A percentile compares a stretch with the other conserved stretches of the same genome.
Evolutionary conservation across 2,797 vertebrate species (phyloP).

Genomic region (Pseudochaenichthys georgianus): DNA sequence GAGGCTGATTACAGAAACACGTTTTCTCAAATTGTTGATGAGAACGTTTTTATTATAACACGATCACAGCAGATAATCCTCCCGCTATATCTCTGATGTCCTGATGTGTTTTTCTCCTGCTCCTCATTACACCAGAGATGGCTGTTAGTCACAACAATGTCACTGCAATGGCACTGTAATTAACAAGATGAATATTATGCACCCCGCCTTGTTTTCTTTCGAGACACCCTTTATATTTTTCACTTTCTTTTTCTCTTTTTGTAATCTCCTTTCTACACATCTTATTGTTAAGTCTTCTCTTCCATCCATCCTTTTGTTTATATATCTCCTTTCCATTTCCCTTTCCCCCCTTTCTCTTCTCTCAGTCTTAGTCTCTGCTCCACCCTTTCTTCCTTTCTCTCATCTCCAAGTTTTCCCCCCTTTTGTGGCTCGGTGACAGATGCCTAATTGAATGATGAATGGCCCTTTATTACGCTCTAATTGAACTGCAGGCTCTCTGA

Average conservation of each 20-base stretch:
- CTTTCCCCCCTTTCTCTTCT: slow-evolving; percentile 74
- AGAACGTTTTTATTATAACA: slow-evolving; percentile 23
- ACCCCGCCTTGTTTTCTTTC: slow-evolving; percentile 37
- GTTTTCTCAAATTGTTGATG: slow-evolving; percentile 1
- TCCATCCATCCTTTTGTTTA: slow-evolving; percentile 64
- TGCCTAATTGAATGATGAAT: slow-evolving; percentile 99
- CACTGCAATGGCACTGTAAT: slow-evolving; percentile 59
- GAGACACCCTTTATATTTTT: slow-evolving; percentile 23
- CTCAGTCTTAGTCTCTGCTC: slow-evolving; percentile 78
- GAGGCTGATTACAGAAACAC: slow-evolving; percentile 28
- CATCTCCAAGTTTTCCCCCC: slow-evolving; percentile 81
- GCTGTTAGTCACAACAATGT: slow-evolving; percentile 67
- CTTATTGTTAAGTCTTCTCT: neutral
- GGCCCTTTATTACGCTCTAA: slow-evolving; percentile 97
- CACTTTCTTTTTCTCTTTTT: slow-evolving; percentile 20
- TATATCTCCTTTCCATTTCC: slow-evolving; percentile 15
- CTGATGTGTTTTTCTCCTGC: slow-evolving; percentile 19
- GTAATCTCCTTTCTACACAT: neutral
- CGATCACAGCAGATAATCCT: slow-evolving; percentile 23
- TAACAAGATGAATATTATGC: slow-evolving; percentile 68
- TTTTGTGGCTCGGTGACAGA: slow-evolving; percentile 94
- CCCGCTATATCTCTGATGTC: slow-evolving; percentile 33
- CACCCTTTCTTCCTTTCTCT: slow-evolving; percentile 59
- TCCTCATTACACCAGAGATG: slow-evolving; percentile 63
- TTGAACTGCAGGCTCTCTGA: slow-evolving; percentile 92